Conservation (phyloP, 1,140 invertebrate species). For the Drosophila mojavensis region DNA sequence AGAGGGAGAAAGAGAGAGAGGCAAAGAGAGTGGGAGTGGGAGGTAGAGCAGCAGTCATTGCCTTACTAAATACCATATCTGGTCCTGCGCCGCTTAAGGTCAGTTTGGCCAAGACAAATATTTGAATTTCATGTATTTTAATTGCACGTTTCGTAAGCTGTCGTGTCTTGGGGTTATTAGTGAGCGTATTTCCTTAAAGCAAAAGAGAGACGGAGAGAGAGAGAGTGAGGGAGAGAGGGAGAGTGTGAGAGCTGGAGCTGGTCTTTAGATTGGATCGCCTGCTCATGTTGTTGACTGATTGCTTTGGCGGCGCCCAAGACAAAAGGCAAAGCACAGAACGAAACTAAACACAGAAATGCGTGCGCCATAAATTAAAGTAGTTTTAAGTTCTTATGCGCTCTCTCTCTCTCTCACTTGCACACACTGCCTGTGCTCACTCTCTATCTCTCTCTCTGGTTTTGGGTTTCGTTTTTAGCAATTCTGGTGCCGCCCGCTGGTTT, state of each 20-base stretch:
- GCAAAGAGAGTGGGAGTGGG: not conserved
- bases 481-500: slow-evolving; percentile 44
- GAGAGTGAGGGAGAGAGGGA: not conserved
- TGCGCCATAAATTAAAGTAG: slow-evolving; percentile 80
- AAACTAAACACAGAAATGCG: slow-evolving; percentile 75
- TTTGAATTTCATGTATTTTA: slow-evolving; percentile 22
- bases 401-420: slow-evolving; percentile 14
- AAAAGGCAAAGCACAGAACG: slow-evolving; percentile 27
- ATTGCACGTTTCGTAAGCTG: slow-evolving; percentile 19
- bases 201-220: not conserved
- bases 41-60: not conserved
- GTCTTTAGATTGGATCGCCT: slow-evolving; percentile 21
- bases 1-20: not conserved
- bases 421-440: slow-evolving; percentile 28
- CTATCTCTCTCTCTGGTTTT: slow-evolving; percentile 19
- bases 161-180: slow-evolving; percentile 40
- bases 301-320: slow-evolving; percentile 56
- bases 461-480: slow-evolving; percentile 41
- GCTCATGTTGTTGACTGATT: slow-evolving; percentile 72
- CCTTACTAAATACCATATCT: not conserved
- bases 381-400: slow-evolving; percentile 60
- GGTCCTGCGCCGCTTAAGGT: not conserved
- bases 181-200: slow-evolving; percentile 14
- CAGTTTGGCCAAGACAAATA: slow-evolving; percentile 11
- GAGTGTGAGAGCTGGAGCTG: slow-evolving; percentile 1